A percentile compares a stretch with the other conserved stretches of the same genome.
Evolutionary conservation across 2,888 invertebrate genomes (phyloP).

Genomic region (Synanthedon myopaeformis): DNA sequence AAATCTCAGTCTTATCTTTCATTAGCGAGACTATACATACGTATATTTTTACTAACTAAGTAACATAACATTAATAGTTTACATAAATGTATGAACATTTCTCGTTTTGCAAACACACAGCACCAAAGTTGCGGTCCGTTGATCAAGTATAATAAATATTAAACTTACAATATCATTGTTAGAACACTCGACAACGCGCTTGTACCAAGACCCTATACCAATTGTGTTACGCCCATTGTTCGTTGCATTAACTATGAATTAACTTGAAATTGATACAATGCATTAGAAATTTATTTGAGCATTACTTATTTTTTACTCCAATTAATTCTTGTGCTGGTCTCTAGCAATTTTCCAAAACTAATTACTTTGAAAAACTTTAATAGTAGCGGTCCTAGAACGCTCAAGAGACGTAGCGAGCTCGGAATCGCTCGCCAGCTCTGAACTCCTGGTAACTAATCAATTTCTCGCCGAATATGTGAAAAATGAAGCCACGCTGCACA

Average conservation of each 20-base stretch:
- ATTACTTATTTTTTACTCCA: neutral
- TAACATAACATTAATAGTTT: slow-evolving; percentile 6
- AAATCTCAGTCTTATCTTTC: too few species aligned
- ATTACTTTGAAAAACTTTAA: slow-evolving; percentile 8
- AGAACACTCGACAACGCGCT: slow-evolving; percentile 44
- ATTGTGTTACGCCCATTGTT: slow-evolving; percentile 58
- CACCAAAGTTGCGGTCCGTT: slow-evolving; percentile 39
- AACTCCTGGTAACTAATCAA: slow-evolving; percentile 25
- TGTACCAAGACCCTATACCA: slow-evolving; percentile 54
- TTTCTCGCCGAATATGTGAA: slow-evolving; percentile 41
- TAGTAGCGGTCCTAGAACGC: slow-evolving; percentile 3
- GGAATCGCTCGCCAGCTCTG: slow-evolving; percentile 5
- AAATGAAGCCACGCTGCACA: slow-evolving; percentile 32
- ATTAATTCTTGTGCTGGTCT: neutral
- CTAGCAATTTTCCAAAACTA: slow-evolving; percentile 1
- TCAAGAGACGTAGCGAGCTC: neutral
- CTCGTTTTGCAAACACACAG: slow-evolving; percentile 32
- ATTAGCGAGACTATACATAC: too few species aligned
- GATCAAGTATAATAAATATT: slow-evolving; percentile 68
- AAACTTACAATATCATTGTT: slow-evolving; percentile 66
- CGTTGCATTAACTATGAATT: slow-evolving; percentile 30
- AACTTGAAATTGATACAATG: slow-evolving; percentile 38
- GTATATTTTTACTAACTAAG: too few species aligned
- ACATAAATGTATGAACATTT: slow-evolving; percentile 47
- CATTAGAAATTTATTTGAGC: neutral